Conservation (phyloP, 2,113 vertebrate genomes). For the Gnathonemus longibarbis region DNA sequence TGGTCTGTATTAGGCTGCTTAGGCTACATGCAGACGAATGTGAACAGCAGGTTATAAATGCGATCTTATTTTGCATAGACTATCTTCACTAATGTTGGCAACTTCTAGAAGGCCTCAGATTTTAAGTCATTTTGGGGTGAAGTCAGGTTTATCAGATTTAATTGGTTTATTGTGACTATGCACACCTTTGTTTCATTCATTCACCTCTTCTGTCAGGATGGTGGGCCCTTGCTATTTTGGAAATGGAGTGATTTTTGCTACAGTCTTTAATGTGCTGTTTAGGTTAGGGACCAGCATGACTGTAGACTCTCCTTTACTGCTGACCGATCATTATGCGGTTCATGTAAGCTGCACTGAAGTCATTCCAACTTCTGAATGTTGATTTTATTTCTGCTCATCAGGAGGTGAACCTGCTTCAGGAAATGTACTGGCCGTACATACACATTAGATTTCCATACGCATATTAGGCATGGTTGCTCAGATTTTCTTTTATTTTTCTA, state of each 20-base stretch:
- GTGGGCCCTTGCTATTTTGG: neutral
- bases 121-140: neutral
- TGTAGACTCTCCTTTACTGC: neutral
- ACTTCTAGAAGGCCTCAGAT: neutral
- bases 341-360: neutral
- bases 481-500: conserved; percentile 10
- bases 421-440: neutral
- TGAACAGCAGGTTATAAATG: neutral
- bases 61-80: neutral
- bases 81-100: neutral
- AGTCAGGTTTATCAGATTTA: neutral
- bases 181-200: neutral
- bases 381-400: neutral
- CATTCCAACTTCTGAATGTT: conserved; percentile 6
- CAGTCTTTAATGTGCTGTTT: neutral
- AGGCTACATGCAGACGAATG: neutral
- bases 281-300: neutral
- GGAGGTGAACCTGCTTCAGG: neutral
- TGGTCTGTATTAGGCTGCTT: neutral
- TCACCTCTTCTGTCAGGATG: neutral
- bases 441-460: neutral
- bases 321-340: neutral
- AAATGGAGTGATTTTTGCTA: neutral
- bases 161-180: neutral
- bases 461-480: conserved; percentile 12